These are phyloP conservation scores for Isurus oxyrinchus DNA, from an alignment of 2,113 vertebrate species.

Conservation along the genomic window DNA sequence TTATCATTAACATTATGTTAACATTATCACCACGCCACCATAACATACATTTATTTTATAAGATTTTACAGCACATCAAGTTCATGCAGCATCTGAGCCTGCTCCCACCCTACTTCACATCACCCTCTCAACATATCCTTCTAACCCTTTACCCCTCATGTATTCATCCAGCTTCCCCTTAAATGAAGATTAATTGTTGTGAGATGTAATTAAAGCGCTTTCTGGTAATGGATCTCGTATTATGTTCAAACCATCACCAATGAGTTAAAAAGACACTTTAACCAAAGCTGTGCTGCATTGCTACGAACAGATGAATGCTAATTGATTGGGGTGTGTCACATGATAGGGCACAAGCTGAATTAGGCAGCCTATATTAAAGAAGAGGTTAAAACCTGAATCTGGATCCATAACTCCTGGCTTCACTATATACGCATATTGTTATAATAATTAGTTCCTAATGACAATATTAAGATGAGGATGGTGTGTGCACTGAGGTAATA, in stretches of 20 bases:
- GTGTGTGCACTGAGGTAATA: background rate
- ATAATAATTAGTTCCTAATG: background rate
- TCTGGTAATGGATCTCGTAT: background rate
- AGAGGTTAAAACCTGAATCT: background rate
- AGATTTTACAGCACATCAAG: background rate
- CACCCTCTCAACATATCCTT: background rate
- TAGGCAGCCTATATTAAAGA: background rate
- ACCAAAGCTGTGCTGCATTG: background rate
- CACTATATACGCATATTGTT: background rate
- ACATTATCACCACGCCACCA: no score
- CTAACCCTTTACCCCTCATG: no score
- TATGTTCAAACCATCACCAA: background rate
- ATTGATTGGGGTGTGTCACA: background rate
- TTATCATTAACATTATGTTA: no score
- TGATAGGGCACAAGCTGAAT: background rate
- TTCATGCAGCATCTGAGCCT: background rate
- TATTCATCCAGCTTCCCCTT: background rate
- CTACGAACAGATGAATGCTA: background rate
- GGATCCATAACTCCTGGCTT: background rate
- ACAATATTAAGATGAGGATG: background rate
- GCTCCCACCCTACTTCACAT: background rate
- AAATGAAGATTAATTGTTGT: background rate
- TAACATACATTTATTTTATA: background rate
- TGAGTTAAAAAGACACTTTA: background rate
- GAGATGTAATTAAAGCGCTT: background rate